Conservation (phyloP, 2,797 vertebrate species). For the Anabacerthia variegaticeps region DNA sequence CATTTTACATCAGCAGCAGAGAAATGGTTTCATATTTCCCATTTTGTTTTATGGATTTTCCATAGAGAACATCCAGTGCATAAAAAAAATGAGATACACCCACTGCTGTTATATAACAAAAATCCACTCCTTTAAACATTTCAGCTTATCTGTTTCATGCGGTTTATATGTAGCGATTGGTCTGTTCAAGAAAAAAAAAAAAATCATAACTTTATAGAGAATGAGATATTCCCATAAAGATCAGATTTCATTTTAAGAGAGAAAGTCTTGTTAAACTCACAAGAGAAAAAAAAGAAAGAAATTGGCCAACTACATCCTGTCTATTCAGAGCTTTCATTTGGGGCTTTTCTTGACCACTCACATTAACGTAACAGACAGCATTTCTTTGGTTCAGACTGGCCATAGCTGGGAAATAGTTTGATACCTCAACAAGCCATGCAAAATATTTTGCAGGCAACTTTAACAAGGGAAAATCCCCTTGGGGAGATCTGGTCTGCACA, state of each 20-base stretch:
- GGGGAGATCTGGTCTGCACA: background rate
- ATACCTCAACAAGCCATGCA: background rate
- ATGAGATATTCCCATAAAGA: constrained; percentile 22
- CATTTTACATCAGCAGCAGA: background rate
- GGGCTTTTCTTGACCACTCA: background rate
- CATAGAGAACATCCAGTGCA: background rate
- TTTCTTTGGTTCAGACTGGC: background rate
- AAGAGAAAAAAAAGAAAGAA: background rate
- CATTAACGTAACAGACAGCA: background rate
- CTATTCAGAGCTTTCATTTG: background rate
- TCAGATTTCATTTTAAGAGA: constrained; percentile 6
- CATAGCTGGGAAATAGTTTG: background rate
- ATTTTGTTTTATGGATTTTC: constrained; percentile 10
- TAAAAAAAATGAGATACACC: background rate
- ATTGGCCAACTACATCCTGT: background rate
- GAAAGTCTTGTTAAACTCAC: background rate
- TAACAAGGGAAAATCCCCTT: constrained; percentile 6
- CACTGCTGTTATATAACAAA: background rate
- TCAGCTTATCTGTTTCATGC: background rate
- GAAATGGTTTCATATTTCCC: background rate
- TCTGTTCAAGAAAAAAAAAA: background rate
- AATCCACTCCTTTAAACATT: background rate
- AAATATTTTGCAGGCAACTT: constrained; percentile 16
- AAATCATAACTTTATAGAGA: background rate
- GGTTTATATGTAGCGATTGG: background rate